Conservation (phyloP, 2,888 invertebrate genomes). For the Koerneria pararmatus region DNA sequence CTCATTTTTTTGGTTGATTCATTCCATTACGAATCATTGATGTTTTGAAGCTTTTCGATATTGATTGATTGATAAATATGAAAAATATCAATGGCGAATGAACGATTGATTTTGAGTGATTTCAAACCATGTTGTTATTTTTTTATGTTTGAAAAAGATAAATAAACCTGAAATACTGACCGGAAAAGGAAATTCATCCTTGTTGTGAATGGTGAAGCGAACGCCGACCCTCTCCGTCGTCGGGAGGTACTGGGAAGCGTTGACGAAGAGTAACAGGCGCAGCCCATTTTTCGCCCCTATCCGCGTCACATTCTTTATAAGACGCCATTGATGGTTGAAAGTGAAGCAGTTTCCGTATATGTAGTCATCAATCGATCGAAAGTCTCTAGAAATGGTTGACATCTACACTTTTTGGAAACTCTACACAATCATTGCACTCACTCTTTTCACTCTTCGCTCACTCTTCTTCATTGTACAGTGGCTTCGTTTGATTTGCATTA, state of each 20-base stretch:
- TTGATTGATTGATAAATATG: background rate
- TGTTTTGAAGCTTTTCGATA: no score
- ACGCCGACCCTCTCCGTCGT: slow-evolving; percentile 53
- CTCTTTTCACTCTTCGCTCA: no score
- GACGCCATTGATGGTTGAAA: slow-evolving; percentile 44
- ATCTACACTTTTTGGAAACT: no score
- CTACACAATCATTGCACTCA: no score
- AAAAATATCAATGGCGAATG: background rate
- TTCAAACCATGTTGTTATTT: background rate
- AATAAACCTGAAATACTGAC: no score
- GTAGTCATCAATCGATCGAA: slow-evolving; percentile 50
- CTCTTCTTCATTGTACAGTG: no score
- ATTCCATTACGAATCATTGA: no score
- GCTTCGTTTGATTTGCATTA: background rate
- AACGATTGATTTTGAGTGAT: background rate
- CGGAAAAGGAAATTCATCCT: slow-evolving; percentile 50
- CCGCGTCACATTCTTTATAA: background rate
- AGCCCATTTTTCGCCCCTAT: no score
- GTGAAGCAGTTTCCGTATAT: slow-evolving; percentile 22
- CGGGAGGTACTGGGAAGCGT: slow-evolving; percentile 51
- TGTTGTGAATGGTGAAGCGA: slow-evolving; percentile 53
- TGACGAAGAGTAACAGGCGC: slow-evolving; percentile 49
- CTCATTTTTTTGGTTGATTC: no score
- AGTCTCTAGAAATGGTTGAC: slow-evolving; percentile 52
- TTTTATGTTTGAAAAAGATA: no score